Evolutionary conservation across 92 coral and sea anemone species (phyloP).

Genomic region (Siderastrea siderea): DNA sequence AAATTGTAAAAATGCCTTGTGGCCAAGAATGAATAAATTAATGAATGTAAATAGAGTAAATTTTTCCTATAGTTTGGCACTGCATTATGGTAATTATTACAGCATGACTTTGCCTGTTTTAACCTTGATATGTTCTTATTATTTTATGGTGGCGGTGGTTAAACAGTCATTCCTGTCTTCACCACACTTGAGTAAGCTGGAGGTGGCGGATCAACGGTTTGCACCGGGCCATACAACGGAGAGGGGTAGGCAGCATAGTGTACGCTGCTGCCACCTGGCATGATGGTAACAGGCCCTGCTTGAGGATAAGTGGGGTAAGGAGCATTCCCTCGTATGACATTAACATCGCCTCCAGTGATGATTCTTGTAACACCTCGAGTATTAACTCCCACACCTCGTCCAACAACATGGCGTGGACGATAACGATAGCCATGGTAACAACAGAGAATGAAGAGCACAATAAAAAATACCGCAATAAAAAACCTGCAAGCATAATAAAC

Average conservation of each 20-base stretch:
- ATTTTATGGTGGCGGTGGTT: not conserved
- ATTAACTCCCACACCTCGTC: slow-evolving; percentile 9
- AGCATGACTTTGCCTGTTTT: not conserved
- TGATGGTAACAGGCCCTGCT: slow-evolving; percentile 2
- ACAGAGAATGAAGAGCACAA: slow-evolving; percentile 78
- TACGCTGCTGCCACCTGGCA: slow-evolving; percentile 1
- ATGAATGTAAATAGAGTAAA: no score
- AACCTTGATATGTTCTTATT: not conserved
- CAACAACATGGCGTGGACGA: slow-evolving; percentile 77
- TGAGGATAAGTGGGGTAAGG: slow-evolving; percentile 33
- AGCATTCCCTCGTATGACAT: slow-evolving; percentile 10
- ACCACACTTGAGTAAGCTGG: slow-evolving; percentile 26
- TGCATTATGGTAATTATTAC: no score
- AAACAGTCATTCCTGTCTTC: slow-evolving; percentile 3
- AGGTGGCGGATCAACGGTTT: slow-evolving; percentile 9
- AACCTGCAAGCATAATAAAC: slow-evolving; percentile 65
- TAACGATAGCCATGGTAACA: slow-evolving; percentile 97
- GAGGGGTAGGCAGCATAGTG: slow-evolving; percentile 29
- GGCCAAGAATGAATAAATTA: no score
- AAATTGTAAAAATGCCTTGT: no score
- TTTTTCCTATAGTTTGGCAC: no score
- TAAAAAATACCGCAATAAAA: slow-evolving; percentile 53
- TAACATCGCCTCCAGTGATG: not conserved
- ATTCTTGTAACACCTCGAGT: slow-evolving; percentile 3
- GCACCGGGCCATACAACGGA: slow-evolving; percentile 4